phyloP scores from a whole-genome alignment of 2,113 vertebrate species.

The Rhinopomastus cyanomelas region DNA sequence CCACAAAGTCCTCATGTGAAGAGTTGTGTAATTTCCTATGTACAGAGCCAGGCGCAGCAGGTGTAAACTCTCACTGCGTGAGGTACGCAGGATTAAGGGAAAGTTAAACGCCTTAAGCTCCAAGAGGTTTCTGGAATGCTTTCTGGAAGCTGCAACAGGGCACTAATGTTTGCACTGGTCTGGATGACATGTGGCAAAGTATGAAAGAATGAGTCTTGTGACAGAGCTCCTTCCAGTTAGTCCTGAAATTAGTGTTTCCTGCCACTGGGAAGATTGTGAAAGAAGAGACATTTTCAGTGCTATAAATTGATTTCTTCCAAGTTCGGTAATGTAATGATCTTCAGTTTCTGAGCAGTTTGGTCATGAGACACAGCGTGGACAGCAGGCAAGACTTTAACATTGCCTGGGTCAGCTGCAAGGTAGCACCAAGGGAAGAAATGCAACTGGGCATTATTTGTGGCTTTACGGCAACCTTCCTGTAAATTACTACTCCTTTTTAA shows the following conservation, averaged over 20 bases:
- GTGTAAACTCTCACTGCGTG: not conserved
- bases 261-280: not conserved
- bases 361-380: not conserved
- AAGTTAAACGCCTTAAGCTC: not conserved
- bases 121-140: not conserved
- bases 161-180: not conserved
- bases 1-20: not conserved
- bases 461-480: not conserved
- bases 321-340: not conserved
- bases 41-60: not conserved
- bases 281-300: not conserved
- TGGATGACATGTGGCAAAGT: not conserved
- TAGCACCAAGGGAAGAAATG: not conserved
- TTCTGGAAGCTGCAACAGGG: not conserved
- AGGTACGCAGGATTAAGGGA: accelerated
- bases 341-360: not conserved
- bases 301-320: not conserved
- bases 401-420: not conserved
- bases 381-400: not conserved
- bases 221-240: not conserved
- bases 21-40: not conserved
- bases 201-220: not conserved
- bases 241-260: not conserved
- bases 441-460: not conserved
- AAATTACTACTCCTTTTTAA: not conserved